Percentiles rank a stretch among this genome's conserved stretches.
Evolutionary conservation across 2,888 invertebrate genomes (phyloP).

Genomic region (Rhodophaea formosa): DNA sequence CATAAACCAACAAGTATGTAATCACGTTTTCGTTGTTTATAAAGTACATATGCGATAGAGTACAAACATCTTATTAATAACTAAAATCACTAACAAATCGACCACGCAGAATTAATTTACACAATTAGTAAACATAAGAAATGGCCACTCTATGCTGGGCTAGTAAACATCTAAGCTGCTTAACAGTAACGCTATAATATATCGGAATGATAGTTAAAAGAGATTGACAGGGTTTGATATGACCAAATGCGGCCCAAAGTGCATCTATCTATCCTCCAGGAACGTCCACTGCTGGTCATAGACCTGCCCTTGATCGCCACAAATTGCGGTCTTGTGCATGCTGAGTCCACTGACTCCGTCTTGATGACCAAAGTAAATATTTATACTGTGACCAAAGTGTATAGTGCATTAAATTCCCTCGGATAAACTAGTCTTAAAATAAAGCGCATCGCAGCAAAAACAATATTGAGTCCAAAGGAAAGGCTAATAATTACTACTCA

Average conservation of each 20-base stretch:
- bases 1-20: slow-evolving; percentile 28
- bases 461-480: no score
- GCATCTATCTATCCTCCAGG: no score
- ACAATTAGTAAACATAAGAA: slow-evolving; percentile 27
- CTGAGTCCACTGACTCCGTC: no score
- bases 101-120: slow-evolving; percentile 26
- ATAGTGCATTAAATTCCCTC: no score
- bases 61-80: not conserved
- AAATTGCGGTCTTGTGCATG: no score
- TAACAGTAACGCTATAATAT: slow-evolving; percentile 1
- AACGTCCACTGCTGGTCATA: no score
- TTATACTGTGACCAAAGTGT: no score
- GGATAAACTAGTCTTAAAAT: no score
- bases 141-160: slow-evolving; percentile 33
- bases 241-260: not conserved
- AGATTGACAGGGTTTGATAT: not conserved
- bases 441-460: no score
- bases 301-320: no score
- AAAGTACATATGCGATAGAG: not conserved
- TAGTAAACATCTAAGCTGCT: slow-evolving; percentile 14
- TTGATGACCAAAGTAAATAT: no score
- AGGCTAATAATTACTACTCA: no score
- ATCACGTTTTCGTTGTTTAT: slow-evolving; percentile 23
- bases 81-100: slow-evolving; percentile 1
- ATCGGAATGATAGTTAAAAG: slow-evolving; percentile 18